A percentile compares a stretch with the other conserved stretches of the same genome.
Evolutionary conservation across 2,113 vertebrate species (phyloP).

Genomic region (Phycodurus eques): DNA sequence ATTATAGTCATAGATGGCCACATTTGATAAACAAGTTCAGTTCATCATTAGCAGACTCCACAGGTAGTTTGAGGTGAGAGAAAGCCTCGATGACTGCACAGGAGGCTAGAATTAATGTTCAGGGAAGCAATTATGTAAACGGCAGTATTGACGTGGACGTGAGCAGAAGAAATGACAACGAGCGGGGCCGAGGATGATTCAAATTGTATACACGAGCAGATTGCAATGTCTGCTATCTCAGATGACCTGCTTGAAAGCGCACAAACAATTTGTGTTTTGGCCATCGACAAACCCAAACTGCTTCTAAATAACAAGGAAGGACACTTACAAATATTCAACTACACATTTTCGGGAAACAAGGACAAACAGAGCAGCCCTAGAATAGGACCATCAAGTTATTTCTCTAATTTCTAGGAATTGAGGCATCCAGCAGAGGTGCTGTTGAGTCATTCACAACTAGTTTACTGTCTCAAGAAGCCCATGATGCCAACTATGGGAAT

Average conservation of each 20-base stretch:
- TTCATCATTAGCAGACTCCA: constrained; percentile 27
- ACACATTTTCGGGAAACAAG: background rate
- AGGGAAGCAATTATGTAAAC: constrained; percentile 55
- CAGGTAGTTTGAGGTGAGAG: constrained; percentile 17
- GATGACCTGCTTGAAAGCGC: constrained; percentile 36
- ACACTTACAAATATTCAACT: background rate
- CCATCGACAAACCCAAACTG: constrained; percentile 10
- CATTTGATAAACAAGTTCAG: constrained; percentile 30
- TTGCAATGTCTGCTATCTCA: constrained; percentile 43
- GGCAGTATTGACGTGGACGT: constrained; percentile 28
- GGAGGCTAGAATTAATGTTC: constrained; percentile 39
- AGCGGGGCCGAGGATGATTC: constrained; percentile 44
- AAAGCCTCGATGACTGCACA: constrained; percentile 31
- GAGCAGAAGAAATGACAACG: constrained; percentile 39
- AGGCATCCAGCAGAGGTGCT: too few relatives aligned
- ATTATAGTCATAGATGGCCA: constrained; percentile 31
- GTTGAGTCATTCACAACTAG: too few relatives aligned
- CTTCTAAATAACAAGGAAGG: background rate
- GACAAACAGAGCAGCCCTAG: background rate
- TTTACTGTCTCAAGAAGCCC: too few relatives aligned
- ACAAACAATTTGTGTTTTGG: background rate
- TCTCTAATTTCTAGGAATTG: too few relatives aligned
- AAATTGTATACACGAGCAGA: constrained; percentile 14
- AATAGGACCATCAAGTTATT: background rate
- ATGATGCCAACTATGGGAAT: too few relatives aligned